Evolutionary conservation across 2,113 vertebrate genomes (phyloP).

Genomic region (Phodopus roborovskii): DNA sequence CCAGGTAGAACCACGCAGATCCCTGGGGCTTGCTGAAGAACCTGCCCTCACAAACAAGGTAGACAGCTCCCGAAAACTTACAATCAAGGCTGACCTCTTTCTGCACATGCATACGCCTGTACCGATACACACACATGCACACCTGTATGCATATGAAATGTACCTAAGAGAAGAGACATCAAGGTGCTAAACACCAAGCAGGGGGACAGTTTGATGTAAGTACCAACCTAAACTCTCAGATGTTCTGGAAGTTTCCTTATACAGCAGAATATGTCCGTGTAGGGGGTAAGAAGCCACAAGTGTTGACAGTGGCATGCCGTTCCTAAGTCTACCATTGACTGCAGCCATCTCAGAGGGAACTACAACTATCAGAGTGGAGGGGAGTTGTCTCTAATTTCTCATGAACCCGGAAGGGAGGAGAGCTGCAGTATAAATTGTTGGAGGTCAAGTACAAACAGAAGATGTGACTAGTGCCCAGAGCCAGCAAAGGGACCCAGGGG

Average conservation of each 20-base stretch:
- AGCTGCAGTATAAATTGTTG: not conserved
- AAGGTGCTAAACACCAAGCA: rapidly evolving
- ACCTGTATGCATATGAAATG: not conserved
- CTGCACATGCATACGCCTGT: too few species aligned
- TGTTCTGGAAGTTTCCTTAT: not conserved
- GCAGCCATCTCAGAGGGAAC: not conserved
- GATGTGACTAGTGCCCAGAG: not conserved
- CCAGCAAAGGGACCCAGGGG: not conserved
- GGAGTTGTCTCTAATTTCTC: not conserved
- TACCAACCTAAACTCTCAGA: too few species aligned
- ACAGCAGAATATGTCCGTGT: not conserved
- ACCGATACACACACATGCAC: not conserved
- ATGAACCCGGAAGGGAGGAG: not conserved
- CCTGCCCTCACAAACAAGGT: not conserved
- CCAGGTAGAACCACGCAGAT: not conserved
- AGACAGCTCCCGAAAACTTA: not conserved
- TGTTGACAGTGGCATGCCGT: not conserved
- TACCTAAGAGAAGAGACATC: not conserved
- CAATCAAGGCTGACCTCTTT: not conserved
- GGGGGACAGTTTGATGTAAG: not conserved
- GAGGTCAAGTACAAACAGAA: not conserved
- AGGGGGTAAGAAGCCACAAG: not conserved
- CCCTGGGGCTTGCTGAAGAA: not conserved
- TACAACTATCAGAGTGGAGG: not conserved
- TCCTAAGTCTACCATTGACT: not conserved